These are phyloP conservation scores for Callinectes sapidus DNA, from an alignment of 2,888 invertebrate genomes.

Conservation along the genomic window DNA sequence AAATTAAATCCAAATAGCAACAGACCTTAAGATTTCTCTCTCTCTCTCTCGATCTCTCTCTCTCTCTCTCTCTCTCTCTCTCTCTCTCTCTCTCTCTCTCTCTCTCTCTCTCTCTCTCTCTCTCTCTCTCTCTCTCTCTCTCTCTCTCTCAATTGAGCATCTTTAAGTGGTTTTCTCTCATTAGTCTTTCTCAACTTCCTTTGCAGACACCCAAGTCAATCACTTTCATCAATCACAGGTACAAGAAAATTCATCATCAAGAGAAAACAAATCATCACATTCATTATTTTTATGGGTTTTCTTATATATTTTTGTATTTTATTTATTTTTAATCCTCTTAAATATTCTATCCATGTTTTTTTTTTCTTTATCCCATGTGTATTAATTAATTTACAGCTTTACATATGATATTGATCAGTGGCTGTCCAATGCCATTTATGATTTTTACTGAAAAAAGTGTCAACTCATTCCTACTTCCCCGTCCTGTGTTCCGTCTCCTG, in stretches of 20 bases:
- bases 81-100: constrained; percentile 45
- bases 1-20: too few relatives aligned
- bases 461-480: constrained; percentile 28
- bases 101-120: constrained; percentile 44
- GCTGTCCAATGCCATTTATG: constrained; percentile 3
- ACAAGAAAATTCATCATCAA: background rate
- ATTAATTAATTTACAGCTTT: background rate
- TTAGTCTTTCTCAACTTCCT: background rate
- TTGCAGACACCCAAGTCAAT: background rate
- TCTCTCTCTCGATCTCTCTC: background rate
- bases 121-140: constrained; percentile 43
- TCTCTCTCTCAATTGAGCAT: background rate
- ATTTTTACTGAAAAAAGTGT: constrained; percentile 22
- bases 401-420: background rate
- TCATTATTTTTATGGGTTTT: background rate
- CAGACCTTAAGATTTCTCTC: too few relatives aligned
- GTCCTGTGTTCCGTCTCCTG: constrained; percentile 7
- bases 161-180: background rate
- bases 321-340: background rate
- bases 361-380: background rate
- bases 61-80: constrained; percentile 44
- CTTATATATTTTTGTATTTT: background rate
- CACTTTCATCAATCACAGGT: constrained; percentile 2
- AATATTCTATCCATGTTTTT: background rate
- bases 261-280: background rate